These are phyloP conservation scores for Sisyra terminalis DNA, from an alignment of 2,888 invertebrate genomes.

Conservation along the genomic window DNA sequence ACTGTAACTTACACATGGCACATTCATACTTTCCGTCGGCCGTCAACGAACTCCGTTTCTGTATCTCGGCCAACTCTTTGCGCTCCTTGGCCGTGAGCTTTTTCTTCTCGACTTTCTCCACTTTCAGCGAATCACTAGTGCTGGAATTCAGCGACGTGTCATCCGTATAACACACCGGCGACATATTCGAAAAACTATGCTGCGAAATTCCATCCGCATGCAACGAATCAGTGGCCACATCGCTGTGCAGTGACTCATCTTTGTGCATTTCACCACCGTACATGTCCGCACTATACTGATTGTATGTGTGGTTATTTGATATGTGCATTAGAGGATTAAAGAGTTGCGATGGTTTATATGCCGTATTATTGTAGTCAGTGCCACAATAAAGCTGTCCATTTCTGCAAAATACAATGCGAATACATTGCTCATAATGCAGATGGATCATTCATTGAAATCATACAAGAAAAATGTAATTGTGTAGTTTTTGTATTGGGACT, in stretches of 20 bases:
- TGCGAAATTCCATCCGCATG: slow-evolving; percentile 3
- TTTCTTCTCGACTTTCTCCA: neutral
- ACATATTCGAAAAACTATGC: slow-evolving; percentile 4
- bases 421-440: no score
- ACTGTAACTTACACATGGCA: slow-evolving; percentile 10
- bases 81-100: slow-evolving; percentile 7
- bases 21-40: slow-evolving; percentile 8
- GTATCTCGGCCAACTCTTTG: slow-evolving; percentile 7
- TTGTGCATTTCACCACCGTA: slow-evolving; percentile 1
- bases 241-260: neutral
- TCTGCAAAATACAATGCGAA: no score
- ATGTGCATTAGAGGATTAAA: slow-evolving; percentile 8
- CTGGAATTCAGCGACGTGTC: slow-evolving; percentile 3
- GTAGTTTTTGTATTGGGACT: no score
- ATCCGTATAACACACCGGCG: slow-evolving; percentile 6
- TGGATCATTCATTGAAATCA: neutral
- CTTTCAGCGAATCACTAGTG: slow-evolving; percentile 3
- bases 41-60: slow-evolving; percentile 7
- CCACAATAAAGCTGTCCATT: no score
- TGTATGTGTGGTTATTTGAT: slow-evolving; percentile 5
- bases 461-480: no score
- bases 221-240: neutral
- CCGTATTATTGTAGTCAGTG: no score
- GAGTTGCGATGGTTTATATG: neutral
- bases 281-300: slow-evolving; percentile 4